Conservation (phyloP, 2,797 vertebrate species). For the Gymnothorax reevesii region DNA sequence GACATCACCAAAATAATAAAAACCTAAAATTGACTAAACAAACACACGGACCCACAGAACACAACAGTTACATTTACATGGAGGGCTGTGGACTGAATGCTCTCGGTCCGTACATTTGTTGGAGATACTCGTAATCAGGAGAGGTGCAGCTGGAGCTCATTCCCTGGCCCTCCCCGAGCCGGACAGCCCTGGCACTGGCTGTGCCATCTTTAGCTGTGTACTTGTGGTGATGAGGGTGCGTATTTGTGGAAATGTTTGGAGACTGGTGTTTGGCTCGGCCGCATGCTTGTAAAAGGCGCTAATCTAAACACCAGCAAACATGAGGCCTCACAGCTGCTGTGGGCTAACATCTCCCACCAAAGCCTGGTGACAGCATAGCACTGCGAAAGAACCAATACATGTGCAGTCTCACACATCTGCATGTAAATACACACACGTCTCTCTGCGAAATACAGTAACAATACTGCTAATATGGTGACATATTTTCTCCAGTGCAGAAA, state of each 20-base stretch:
- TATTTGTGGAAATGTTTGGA: slow-evolving; percentile 47
- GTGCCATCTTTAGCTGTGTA: slow-evolving; percentile 53
- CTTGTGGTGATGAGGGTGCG: slow-evolving; percentile 46
- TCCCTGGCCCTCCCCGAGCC: background rate
- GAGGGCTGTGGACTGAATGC: slow-evolving; percentile 28
- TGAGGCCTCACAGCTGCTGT: slow-evolving; percentile 41
- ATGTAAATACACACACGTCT: too few relatives aligned
- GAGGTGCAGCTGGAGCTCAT: background rate
- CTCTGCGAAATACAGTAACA: too few relatives aligned
- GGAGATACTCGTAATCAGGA: slow-evolving; percentile 28
- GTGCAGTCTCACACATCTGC: too few relatives aligned
- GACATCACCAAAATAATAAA: too few relatives aligned
- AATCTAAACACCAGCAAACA: slow-evolving; percentile 35
- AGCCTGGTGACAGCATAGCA: too few relatives aligned
- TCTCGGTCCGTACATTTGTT: slow-evolving; percentile 40
- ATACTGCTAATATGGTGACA: too few relatives aligned
- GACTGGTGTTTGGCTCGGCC: slow-evolving; percentile 27
- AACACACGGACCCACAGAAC: too few relatives aligned
- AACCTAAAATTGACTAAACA: too few relatives aligned
- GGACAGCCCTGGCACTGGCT: slow-evolving; percentile 41
- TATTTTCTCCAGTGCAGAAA: too few relatives aligned
- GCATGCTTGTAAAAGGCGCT: slow-evolving; percentile 42
- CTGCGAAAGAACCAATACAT: too few relatives aligned
- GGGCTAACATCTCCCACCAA: slow-evolving; percentile 11
- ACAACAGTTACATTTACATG: too few relatives aligned